Evolutionary conservation across 2,113 vertebrate species (phyloP).

Genomic region (Engraulis encrasicolus): DNA sequence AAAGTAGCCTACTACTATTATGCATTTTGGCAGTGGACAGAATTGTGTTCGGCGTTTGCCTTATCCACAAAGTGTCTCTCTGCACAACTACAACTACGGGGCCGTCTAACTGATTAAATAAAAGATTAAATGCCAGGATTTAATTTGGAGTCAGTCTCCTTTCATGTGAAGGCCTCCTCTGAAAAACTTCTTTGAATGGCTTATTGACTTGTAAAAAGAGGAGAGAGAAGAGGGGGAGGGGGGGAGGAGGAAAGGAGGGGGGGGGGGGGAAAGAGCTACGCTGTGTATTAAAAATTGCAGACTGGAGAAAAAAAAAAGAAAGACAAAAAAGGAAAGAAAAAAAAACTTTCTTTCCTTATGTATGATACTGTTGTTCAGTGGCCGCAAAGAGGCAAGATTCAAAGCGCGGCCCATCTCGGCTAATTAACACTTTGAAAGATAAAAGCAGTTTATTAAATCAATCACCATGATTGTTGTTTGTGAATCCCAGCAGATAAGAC

Average conservation of each 20-base stretch:
- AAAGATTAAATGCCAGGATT: conserved; percentile 29
- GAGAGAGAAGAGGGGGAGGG: no score
- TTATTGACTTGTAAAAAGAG: conserved; percentile 41
- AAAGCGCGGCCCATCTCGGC: conserved; percentile 90
- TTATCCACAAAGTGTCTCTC: not conserved
- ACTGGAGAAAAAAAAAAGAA: conserved; percentile 13
- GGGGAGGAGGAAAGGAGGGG: conserved; percentile 29
- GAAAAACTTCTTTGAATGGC: conserved; percentile 37
- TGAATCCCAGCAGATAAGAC: conserved; percentile 98
- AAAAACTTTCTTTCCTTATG: conserved; percentile 70
- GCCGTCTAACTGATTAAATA: conserved; percentile 20
- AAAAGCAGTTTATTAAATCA: conserved; percentile 99
- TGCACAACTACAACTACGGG: no score
- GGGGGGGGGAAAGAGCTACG: not conserved
- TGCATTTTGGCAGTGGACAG: not conserved
- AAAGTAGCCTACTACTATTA: not conserved
- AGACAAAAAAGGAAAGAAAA: conserved; percentile 44
- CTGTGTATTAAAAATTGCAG: conserved; percentile 28
- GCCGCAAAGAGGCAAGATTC: conserved; percentile 63
- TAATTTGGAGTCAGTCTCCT: conserved; percentile 37
- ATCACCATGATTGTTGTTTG: conserved; percentile 98
- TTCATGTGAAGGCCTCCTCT: conserved; percentile 21
- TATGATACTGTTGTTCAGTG: conserved; percentile 69
- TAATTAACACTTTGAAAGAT: conserved; percentile 99
- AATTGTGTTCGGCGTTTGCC: conserved; percentile 1